These are phyloP conservation scores for Nicator chloris DNA, from an alignment of 2,113 vertebrate species.

Conservation along the genomic window DNA sequence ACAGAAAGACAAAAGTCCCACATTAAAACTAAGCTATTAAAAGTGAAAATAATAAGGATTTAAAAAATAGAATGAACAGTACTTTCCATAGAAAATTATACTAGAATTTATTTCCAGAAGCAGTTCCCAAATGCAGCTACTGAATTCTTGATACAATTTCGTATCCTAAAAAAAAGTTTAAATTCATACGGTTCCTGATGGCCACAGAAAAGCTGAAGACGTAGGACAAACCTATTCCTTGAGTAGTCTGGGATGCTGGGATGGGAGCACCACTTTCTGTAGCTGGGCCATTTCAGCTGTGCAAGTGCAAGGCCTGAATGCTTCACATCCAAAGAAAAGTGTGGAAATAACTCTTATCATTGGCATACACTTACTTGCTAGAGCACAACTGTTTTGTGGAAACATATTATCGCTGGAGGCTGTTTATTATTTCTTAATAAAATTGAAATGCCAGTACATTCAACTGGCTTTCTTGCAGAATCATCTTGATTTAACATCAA, in stretches of 20 bases:
- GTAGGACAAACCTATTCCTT: neutral
- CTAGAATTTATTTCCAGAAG: neutral
- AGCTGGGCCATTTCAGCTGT: neutral
- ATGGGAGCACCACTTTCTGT: neutral
- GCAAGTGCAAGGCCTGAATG: neutral
- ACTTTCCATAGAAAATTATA: neutral
- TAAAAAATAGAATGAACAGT: neutral
- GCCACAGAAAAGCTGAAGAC: neutral
- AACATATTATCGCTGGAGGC: neutral
- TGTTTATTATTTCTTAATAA: slow-evolving; percentile 18
- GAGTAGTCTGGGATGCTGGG: neutral
- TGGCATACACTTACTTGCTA: neutral
- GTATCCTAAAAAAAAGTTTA: neutral
- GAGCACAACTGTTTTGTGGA: neutral
- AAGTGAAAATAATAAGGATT: neutral
- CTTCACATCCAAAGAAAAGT: neutral
- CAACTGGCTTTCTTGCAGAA: neutral
- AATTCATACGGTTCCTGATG: neutral
- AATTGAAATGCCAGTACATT: neutral
- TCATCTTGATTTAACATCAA: neutral
- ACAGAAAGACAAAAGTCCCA: neutral
- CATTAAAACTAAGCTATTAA: neutral
- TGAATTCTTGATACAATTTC: neutral
- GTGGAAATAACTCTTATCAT: neutral
- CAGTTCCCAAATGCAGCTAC: neutral